A percentile compares a stretch with the other conserved stretches of the same genome.
phyloP scores from a whole-genome alignment of 2,797 vertebrate genomes.

The Pyrocephalus nanus region DNA sequence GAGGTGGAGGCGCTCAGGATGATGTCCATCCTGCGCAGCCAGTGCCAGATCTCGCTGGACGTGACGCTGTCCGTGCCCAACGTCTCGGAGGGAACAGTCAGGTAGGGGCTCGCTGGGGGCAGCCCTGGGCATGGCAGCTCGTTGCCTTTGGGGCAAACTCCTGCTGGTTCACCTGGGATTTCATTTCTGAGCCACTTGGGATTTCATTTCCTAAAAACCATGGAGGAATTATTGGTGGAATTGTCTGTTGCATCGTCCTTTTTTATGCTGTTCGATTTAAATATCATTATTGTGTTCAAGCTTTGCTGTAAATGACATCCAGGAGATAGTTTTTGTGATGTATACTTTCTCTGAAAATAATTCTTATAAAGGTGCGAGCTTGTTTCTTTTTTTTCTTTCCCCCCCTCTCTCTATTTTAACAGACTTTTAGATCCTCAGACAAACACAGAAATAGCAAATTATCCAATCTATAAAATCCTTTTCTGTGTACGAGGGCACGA shows the following conservation, averaged over 20 bases:
- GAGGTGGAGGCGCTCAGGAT: conserved; percentile 96
- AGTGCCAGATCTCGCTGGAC: conserved; percentile 92
- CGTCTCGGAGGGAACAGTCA: conserved; percentile 96
- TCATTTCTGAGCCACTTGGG: not conserved
- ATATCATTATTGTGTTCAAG: not conserved
- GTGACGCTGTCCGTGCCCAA: conserved; percentile 96
- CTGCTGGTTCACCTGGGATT: not conserved
- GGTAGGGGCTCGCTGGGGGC: conserved; percentile 69
- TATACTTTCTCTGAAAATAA: not conserved
- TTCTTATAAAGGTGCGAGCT: not conserved
- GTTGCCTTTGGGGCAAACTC: not conserved
- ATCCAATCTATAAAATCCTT: conserved; percentile 98
- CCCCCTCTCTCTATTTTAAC: not conserved
- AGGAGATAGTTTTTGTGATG: not conserved
- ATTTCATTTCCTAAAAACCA: not conserved
- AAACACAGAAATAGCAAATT: conserved; percentile 94
- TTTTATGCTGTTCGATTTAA: not conserved
- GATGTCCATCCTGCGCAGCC: conserved; percentile 95
- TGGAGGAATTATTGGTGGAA: not conserved
- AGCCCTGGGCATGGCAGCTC: not conserved
- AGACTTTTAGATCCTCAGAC: conserved; percentile 94
- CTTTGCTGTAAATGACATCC: not conserved
- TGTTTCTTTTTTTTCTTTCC: not conserved
- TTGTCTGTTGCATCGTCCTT: not conserved
- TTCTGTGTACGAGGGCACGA: conserved; percentile 98